A percentile compares a stretch with the other conserved stretches of the same genome.
Conservation (phyloP, 2,888 invertebrate species). For the Odontocerum albicorne region DNA sequence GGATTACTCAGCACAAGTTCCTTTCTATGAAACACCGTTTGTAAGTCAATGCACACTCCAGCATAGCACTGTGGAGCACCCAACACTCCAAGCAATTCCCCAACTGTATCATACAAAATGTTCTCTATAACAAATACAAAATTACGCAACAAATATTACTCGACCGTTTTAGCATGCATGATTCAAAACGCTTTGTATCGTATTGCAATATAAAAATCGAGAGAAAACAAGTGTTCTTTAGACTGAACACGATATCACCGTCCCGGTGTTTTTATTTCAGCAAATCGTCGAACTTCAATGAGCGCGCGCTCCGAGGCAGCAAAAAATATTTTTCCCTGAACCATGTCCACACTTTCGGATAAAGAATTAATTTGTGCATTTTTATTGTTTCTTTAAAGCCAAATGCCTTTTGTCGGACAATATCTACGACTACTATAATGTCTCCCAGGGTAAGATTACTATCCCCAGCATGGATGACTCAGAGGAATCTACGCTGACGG, state of each 20-base stretch:
- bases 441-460: constrained; percentile 94
- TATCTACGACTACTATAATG: constrained; percentile 91
- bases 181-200: not conserved
- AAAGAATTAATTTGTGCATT: constrained; percentile 8
- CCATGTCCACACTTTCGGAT: not conserved
- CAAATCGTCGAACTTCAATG: not conserved
- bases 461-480: constrained; percentile 95
- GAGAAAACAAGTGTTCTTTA: too few species aligned
- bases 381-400: constrained; percentile 59
- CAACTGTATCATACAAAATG: too few species aligned
- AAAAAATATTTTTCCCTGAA: not conserved
- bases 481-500: constrained; percentile 86
- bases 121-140: too few species aligned
- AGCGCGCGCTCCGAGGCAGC: not conserved
- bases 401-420: constrained; percentile 81
- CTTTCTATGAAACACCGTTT: too few species aligned
- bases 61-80: too few species aligned
- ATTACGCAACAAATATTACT: too few species aligned
- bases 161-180: too few species aligned
- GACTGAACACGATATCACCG: too few species aligned
- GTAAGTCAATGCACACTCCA: too few species aligned
- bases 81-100: too few species aligned
- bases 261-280: not conserved
- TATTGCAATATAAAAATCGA: not conserved
- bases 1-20: constrained; percentile 5